phyloP scores from a whole-genome alignment of 2,888 invertebrate species.

The Phalera bucephala region DNA sequence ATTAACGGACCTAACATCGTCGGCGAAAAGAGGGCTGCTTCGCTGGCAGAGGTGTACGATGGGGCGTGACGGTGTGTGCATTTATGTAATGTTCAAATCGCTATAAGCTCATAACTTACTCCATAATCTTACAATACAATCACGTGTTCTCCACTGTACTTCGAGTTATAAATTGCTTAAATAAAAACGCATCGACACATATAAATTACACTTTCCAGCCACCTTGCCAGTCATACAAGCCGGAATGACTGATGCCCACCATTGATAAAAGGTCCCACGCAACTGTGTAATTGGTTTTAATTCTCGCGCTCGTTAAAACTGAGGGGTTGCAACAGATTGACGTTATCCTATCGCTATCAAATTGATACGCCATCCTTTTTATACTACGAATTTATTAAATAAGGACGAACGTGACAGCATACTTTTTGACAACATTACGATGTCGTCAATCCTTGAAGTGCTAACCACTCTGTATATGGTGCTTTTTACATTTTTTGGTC shows the following conservation, averaged over 20 bases:
- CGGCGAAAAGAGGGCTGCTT: too few species aligned
- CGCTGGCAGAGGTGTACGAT: too few species aligned
- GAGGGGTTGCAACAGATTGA: constrained; percentile 17
- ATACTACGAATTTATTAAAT: too few species aligned
- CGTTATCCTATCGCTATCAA: too few species aligned
- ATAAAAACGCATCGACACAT: constrained; percentile 63
- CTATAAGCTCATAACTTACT: constrained; percentile 26
- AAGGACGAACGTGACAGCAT: too few species aligned
- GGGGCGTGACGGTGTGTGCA: neutral
- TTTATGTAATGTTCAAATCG: constrained; percentile 8
- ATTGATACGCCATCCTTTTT: too few species aligned
- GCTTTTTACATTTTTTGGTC: too few species aligned
- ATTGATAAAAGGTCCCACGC: constrained; percentile 27
- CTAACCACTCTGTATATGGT: too few species aligned
- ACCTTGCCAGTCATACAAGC: constrained; percentile 10
- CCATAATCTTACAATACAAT: constrained; percentile 40
- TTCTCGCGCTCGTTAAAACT: constrained; percentile 14
- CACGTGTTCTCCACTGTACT: constrained; percentile 57
- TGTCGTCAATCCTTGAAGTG: too few species aligned
- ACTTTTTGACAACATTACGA: too few species aligned
- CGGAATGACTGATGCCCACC: constrained; percentile 24
- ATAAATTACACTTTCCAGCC: constrained; percentile 20
- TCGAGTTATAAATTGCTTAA: constrained; percentile 62
- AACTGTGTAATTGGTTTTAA: constrained; percentile 24
- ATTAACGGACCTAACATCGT: too few species aligned